phyloP scores from a whole-genome alignment of 2,113 vertebrate genomes.

The Gobio gobio region DNA sequence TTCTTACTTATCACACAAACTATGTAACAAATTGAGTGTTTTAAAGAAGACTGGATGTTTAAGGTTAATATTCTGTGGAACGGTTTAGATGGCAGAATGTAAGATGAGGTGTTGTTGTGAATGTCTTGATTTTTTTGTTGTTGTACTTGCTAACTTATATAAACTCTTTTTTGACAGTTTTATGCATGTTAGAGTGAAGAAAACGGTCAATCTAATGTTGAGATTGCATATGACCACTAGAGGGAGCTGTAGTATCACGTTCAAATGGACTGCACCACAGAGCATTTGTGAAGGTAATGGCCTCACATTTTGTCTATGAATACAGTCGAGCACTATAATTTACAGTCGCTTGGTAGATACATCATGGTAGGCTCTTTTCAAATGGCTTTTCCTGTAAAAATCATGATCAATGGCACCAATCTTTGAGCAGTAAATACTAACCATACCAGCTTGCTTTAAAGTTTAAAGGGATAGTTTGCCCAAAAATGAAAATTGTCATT shows the following conservation, averaged over 20 bases:
- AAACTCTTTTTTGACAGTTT: background rate
- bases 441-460: background rate
- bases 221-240: slow-evolving; percentile 17
- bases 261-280: background rate
- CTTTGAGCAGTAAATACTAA: background rate
- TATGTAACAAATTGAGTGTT: background rate
- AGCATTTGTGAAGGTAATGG: background rate
- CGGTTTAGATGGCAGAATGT: background rate
- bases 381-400: background rate
- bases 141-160: background rate
- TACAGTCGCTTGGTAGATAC: background rate
- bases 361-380: background rate
- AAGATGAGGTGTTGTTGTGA: background rate
- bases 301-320: background rate
- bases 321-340: background rate
- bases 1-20: slow-evolving; percentile 8
- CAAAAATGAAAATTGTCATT: too few relatives aligned
- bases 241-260: slow-evolving; percentile 16
- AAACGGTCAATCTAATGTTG: background rate
- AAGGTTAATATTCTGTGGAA: slow-evolving; percentile 41
- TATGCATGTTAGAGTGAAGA: background rate
- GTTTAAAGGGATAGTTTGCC: background rate
- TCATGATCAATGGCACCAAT: background rate
- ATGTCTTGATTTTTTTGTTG: background rate
- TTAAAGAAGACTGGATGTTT: slow-evolving; percentile 35